Percentiles rank a stretch among this genome's conserved stretches.
Evolutionary conservation across 2,113 vertebrate genomes (phyloP).

Genomic region (Grallaria varia): DNA sequence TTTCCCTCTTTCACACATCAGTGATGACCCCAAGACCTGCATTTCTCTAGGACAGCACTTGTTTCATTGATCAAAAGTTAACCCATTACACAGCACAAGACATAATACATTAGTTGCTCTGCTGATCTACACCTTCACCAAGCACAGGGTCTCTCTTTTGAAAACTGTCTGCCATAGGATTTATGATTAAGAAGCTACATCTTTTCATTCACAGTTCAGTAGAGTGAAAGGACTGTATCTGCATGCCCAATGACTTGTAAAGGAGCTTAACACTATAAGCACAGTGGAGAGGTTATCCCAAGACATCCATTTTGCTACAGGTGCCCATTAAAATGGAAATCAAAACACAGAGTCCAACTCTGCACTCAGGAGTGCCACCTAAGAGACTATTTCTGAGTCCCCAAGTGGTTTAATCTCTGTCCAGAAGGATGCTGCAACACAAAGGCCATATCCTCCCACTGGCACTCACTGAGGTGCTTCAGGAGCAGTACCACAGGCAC

Average conservation of each 20-base stretch:
- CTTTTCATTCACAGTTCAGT: neutral
- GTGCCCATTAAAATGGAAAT: neutral
- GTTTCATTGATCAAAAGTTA: neutral
- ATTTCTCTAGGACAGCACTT: neutral
- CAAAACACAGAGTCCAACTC: neutral
- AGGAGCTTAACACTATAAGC: neutral
- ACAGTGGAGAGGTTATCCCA: neutral
- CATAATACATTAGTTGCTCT: neutral
- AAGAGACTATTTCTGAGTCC: neutral
- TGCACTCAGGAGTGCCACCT: neutral
- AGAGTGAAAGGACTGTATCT: neutral
- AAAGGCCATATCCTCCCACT: neutral
- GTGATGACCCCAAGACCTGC: neutral
- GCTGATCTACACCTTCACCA: neutral
- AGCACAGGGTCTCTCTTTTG: neutral
- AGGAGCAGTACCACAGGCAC: neutral
- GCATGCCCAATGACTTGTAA: neutral
- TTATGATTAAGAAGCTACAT: neutral
- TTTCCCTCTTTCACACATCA: neutral
- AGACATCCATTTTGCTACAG: neutral
- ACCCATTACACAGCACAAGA: neutral
- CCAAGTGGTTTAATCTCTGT: neutral
- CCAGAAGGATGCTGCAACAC: neutral
- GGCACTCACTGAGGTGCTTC: neutral
- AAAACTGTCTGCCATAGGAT: neutral